Conservation (phyloP, 1,140 invertebrate species). For the Melanaphis sacchari region DNA sequence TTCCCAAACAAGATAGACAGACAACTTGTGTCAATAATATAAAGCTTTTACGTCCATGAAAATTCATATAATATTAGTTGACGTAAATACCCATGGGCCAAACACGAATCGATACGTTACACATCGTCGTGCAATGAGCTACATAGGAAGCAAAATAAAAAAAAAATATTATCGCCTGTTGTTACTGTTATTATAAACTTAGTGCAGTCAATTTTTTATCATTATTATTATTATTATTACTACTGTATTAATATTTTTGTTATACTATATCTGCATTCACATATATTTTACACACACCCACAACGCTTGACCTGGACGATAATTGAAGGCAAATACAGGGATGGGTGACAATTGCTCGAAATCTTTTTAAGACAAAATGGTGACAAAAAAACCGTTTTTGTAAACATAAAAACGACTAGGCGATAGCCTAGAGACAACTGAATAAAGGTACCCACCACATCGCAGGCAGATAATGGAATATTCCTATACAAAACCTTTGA, state of each 20-base stretch:
- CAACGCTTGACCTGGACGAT: background rate
- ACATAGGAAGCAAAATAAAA: slow-evolving; percentile 25
- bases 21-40: slow-evolving; percentile 33
- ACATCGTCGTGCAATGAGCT: slow-evolving; percentile 8
- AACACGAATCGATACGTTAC: slow-evolving; percentile 38
- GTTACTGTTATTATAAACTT: slow-evolving; percentile 22
- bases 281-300: background rate
- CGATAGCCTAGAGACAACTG: background rate
- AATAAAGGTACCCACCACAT: slow-evolving; percentile 16
- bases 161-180: background rate
- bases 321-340: slow-evolving; percentile 47
- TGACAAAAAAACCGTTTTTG: background rate
- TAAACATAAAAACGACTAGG: background rate
- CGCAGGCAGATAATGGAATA: background rate
- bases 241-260: background rate
- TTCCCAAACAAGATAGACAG: slow-evolving; percentile 17
- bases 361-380: background rate
- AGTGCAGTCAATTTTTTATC: background rate
- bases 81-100: slow-evolving; percentile 26
- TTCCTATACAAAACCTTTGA: background rate
- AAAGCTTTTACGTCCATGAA: slow-evolving; percentile 20
- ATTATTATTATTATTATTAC: background rate
- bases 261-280: background rate
- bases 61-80: slow-evolving; percentile 40
- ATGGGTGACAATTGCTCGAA: background rate